These are phyloP conservation scores for Empidonax traillii DNA, from an alignment of 2,113 vertebrate genomes.

Conservation along the genomic window DNA sequence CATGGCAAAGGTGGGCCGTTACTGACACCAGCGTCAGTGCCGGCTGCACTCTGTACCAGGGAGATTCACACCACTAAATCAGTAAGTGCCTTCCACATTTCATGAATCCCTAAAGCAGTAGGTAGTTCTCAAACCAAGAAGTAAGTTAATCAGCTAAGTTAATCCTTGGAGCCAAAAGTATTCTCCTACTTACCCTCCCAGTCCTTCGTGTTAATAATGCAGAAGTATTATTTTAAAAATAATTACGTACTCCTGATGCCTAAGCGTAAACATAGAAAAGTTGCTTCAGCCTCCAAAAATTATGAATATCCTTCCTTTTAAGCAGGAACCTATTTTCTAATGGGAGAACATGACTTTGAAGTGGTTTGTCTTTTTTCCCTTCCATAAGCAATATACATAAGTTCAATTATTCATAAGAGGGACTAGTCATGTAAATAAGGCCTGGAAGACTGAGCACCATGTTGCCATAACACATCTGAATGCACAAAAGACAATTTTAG, in stretches of 20 bases:
- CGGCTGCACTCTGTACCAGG: neutral
- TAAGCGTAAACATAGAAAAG: neutral
- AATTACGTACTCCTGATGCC: neutral
- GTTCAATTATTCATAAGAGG: conserved; percentile 25
- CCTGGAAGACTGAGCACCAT: neutral
- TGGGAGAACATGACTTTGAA: neutral
- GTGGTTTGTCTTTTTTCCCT: neutral
- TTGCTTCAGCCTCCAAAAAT: neutral
- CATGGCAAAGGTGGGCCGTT: accelerated
- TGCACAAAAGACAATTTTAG: neutral
- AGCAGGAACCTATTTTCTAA: neutral
- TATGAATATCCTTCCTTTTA: neutral
- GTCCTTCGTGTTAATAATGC: neutral
- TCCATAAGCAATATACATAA: neutral
- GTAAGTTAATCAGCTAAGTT: neutral
- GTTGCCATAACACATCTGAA: neutral
- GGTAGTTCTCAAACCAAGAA: conserved; percentile 1
- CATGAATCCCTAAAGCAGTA: neutral
- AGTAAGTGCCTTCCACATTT: neutral
- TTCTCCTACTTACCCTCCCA: neutral
- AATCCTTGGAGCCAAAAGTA: neutral
- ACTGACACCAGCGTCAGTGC: accelerated
- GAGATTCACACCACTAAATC: accelerated
- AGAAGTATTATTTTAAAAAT: conserved; percentile 11
- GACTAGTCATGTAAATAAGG: conserved; percentile 10